Conservation (phyloP, 2,888 invertebrate species). For the Philereme transversata region DNA sequence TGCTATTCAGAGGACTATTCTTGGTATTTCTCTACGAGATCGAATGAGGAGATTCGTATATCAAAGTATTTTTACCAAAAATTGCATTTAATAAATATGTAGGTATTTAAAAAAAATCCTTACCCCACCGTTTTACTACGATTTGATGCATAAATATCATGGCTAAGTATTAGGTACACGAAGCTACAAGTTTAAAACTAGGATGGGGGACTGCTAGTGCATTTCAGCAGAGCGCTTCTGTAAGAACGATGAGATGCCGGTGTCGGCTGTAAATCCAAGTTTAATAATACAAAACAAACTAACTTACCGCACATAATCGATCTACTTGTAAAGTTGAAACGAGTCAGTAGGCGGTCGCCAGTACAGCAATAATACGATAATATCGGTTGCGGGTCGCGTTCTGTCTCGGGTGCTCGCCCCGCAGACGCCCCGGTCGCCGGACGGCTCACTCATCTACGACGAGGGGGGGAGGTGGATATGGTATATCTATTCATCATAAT, state of each 20-base stretch:
- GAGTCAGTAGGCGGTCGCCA: conserved; percentile 2
- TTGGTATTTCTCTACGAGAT: no score
- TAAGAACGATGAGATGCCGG: neutral
- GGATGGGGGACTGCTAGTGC: no score
- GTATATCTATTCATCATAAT: conserved; percentile 5
- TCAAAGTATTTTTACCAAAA: no score
- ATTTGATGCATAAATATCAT: no score
- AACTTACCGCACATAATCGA: neutral
- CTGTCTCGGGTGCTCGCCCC: conserved; percentile 51
- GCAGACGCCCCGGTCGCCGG: conserved; percentile 53
- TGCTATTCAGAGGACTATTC: no score
- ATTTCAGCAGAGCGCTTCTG: no score
- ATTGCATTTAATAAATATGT: no score
- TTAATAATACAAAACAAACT: neutral
- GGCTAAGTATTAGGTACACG: no score
- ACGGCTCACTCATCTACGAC: conserved; percentile 21
- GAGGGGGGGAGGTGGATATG: conserved; percentile 22
- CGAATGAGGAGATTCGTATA: no score
- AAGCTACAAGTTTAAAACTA: no score
- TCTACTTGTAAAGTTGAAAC: conserved; percentile 3
- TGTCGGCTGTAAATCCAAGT: neutral
- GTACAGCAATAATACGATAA: conserved; percentile 37
- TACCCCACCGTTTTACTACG: no score
- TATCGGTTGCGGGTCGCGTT: conserved; percentile 58
- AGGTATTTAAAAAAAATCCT: no score